phyloP scores from a whole-genome alignment of 2,888 invertebrate genomes.

The Pandemis heparana region DNA sequence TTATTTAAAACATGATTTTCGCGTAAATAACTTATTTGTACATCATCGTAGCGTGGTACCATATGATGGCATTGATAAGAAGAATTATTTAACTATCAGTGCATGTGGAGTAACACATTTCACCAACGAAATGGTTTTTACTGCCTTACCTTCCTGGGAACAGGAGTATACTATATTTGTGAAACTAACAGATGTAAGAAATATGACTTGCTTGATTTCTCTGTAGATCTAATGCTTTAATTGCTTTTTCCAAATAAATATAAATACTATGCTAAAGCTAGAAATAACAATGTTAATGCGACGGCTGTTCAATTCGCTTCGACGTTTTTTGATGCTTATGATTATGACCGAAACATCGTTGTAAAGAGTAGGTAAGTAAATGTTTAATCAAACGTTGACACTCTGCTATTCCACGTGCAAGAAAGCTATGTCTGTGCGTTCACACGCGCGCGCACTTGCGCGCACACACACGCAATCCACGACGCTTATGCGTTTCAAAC shows the following conservation, averaged over 20 bases:
- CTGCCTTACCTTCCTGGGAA: conserved; percentile 92
- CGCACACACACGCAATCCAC: no score
- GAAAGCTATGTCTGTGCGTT: no score
- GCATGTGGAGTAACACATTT: conserved; percentile 93
- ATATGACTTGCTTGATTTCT: conserved; percentile 1
- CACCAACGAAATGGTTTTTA: conserved; percentile 91
- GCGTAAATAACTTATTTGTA: neutral
- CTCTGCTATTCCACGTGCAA: no score
- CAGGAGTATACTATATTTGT: conserved; percentile 93
- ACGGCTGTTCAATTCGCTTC: neutral
- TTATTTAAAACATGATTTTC: neutral
- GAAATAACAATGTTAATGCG: neutral
- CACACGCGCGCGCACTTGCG: no score
- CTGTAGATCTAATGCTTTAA: neutral
- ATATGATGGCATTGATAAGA: conserved; percentile 89
- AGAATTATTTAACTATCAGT: conserved; percentile 93
- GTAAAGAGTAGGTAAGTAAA: neutral
- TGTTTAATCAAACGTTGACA: neutral
- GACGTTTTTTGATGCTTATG: neutral
- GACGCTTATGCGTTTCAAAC: no score
- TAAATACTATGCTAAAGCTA: neutral
- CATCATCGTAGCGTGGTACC: conserved; percentile 88
- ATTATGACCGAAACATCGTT: neutral
- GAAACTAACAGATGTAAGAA: conserved; percentile 88
- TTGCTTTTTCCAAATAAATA: neutral